Evolutionary conservation across 1,140 invertebrate species (phyloP), one percentile per base, ranked within the genome.

Genomic region (Cherax destructor): DNA sequence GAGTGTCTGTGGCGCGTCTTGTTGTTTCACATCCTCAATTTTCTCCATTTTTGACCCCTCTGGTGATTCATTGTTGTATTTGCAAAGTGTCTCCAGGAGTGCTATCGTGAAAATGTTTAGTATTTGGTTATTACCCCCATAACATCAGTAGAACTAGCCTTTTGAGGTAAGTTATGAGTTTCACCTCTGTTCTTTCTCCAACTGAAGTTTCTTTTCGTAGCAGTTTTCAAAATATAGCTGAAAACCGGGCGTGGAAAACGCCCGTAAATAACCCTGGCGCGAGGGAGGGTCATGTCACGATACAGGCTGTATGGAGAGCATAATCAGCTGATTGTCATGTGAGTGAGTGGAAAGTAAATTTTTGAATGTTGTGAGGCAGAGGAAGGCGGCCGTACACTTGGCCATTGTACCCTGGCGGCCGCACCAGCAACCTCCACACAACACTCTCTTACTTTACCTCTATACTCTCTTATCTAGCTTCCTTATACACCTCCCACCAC

Each of bases 1-100:
- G 77, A 74, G 59, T 87, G 84, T 87, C 90, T 86, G 90, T 91
- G 90, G 90, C 90, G 90, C 90, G 90, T 91, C 90, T 86, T 86
- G 90, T 91, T 87, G 84, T 89, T 89, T 87, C 69, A 76, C 65
- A 47, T 72, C 79, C 76, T 18, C 16, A 86, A 83, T 74, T 86
- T 86, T 84, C 24, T 83, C 16, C 76, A 72, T 83, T 91, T 91
- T 91, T 79, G n/a, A 78, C 83, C 76, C 80, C 50, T 86, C 49
- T 91, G 72, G 76, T 85, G 77, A 50, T 50, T 72, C 49, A 50
- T 78, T 69, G 30, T 85, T 47, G 21, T 24, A 41, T 80, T 65
- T 83, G 21, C 30, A 50, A 61, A 52, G 89, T 85, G 76, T 59
- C 52, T 11, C 74, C 47, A 50, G 10, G 52, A 91, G 76, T 91